A percentile compares a stretch with the other conserved stretches of the same genome.
phyloP scores from a whole-genome alignment of 2,888 invertebrate genomes.

The Parthenolecanium corni region DNA sequence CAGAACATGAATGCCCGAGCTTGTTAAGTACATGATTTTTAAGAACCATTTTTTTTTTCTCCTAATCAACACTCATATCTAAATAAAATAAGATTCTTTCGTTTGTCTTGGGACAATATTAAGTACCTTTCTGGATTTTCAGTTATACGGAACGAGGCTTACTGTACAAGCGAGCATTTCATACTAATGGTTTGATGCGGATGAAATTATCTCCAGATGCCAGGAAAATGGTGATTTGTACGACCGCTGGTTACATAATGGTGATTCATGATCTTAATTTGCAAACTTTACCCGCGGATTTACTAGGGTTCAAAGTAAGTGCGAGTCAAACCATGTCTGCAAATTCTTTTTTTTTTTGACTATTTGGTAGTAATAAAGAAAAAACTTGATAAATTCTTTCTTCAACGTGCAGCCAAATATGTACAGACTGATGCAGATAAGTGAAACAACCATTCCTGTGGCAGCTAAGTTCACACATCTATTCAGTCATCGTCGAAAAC shows the following conservation, averaged over 20 bases:
- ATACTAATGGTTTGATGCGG: slow-evolving; percentile 74
- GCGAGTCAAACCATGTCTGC: no score
- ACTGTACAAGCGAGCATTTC: slow-evolving; percentile 69
- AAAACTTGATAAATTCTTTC: not conserved
- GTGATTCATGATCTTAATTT: slow-evolving; percentile 80
- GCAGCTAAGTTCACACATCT: slow-evolving; percentile 70
- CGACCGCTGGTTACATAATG: slow-evolving; percentile 79
- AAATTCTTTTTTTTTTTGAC: not conserved
- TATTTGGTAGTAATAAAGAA: not conserved
- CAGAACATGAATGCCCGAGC: no score
- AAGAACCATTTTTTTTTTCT: no score
- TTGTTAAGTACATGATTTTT: no score
- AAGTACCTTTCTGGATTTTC: slow-evolving; percentile 31
- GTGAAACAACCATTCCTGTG: slow-evolving; percentile 66
- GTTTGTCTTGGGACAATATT: no score
- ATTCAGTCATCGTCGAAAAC: slow-evolving; percentile 57
- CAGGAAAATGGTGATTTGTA: slow-evolving; percentile 77
- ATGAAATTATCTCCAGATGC: slow-evolving; percentile 77
- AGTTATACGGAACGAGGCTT: slow-evolving; percentile 60
- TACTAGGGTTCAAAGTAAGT: slow-evolving; percentile 68
- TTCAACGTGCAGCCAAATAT: slow-evolving; percentile 61
- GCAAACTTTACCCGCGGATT: slow-evolving; percentile 61
- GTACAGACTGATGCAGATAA: slow-evolving; percentile 78
- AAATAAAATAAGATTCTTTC: no score
- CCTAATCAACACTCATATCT: no score